phyloP scores from a whole-genome alignment of 1,140 invertebrate species.

The Zaprionus gabonicus region DNA sequence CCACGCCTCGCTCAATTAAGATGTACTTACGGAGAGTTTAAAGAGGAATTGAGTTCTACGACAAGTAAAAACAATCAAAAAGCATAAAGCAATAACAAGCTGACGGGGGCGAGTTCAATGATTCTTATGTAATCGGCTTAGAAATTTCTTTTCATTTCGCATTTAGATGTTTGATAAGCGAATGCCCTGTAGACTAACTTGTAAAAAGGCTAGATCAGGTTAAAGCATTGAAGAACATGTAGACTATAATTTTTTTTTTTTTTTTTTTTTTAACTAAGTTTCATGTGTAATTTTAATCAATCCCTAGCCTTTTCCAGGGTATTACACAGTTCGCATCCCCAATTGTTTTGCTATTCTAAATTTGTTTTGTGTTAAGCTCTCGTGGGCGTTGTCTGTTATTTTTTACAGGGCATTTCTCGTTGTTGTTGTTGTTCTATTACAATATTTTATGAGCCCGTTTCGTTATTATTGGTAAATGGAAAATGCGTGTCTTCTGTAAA shows the following conservation, averaged over 20 bases:
- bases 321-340: background rate
- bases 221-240: too few species aligned
- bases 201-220: too few species aligned
- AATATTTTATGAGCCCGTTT: background rate
- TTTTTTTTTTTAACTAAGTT: too few species aligned
- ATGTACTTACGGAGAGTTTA: background rate
- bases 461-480: conserved; percentile 1
- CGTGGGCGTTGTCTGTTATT: background rate
- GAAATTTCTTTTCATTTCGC: background rate
- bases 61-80: background rate
- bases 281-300: background rate
- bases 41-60: background rate
- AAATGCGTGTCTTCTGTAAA: background rate
- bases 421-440: background rate
- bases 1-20: conserved; percentile 1
- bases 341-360: too few species aligned
- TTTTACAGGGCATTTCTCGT: background rate
- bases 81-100: conserved; percentile 1
- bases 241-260: too few species aligned
- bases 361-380: too few species aligned
- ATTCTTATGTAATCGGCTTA: conserved; percentile 4
- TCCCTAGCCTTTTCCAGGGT: background rate
- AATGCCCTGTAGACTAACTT: background rate
- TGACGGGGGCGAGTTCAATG: background rate
- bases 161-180: background rate